These are phyloP conservation scores for Gnathonemus longibarbis DNA, from an alignment of 2,113 vertebrate genomes.

Conservation along the genomic window DNA sequence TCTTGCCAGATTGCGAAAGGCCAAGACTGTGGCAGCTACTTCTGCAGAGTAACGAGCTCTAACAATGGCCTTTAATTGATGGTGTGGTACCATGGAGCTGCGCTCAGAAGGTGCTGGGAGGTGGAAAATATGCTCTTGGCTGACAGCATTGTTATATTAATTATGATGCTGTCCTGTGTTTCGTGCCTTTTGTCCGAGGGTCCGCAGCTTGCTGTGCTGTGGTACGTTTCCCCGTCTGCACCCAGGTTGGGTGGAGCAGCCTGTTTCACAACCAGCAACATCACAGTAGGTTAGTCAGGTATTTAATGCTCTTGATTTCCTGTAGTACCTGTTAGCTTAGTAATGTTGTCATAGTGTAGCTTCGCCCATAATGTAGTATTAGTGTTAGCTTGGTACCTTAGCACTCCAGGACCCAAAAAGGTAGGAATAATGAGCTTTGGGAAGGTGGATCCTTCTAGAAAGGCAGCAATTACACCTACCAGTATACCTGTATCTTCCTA, in stretches of 20 bases:
- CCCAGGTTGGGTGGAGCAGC: background rate
- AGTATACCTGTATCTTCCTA: background rate
- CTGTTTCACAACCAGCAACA: background rate
- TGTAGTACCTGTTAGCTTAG: background rate
- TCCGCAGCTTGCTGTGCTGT: background rate
- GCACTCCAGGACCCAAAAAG: background rate
- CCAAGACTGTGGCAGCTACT: background rate
- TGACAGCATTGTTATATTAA: background rate
- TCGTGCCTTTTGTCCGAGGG: background rate
- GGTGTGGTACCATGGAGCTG: background rate
- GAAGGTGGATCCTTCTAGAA: background rate
- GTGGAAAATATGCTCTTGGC: background rate
- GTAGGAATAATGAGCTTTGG: background rate
- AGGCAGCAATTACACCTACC: background rate
- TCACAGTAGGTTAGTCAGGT: background rate
- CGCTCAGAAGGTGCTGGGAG: background rate
- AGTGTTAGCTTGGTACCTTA: background rate
- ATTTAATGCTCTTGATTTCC: background rate
- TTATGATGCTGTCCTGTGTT: background rate
- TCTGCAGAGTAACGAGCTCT: background rate
- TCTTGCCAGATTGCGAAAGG: constrained; percentile 1
- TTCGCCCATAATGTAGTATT: background rate
- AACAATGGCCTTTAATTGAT: background rate
- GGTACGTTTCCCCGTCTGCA: background rate
- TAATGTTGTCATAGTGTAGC: background rate